Conservation (phyloP, 2,888 invertebrate species). For the Sphaeridia pumilis region DNA sequence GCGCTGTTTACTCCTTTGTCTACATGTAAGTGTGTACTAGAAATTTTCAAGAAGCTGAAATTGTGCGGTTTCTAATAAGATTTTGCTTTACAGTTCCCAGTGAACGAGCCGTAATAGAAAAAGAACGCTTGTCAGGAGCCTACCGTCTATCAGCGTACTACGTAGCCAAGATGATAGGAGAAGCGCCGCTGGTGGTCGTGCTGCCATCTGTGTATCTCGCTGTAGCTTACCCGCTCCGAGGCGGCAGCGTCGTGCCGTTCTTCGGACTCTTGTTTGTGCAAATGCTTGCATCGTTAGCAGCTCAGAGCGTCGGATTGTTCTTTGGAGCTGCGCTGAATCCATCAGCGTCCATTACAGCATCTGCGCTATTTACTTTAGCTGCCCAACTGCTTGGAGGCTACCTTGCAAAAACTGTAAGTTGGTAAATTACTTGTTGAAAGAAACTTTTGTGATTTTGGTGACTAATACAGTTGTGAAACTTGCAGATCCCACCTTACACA, state of each 20-base stretch:
- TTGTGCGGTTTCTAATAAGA: slow-evolving; percentile 7
- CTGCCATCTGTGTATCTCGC: slow-evolving; percentile 62
- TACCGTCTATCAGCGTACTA: slow-evolving; percentile 69
- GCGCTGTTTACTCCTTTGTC: slow-evolving; percentile 64
- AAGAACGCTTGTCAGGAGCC: slow-evolving; percentile 64
- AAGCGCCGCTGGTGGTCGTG: slow-evolving; percentile 60
- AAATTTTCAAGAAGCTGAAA: not conserved
- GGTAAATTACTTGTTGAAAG: too few species aligned
- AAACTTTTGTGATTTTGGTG: not conserved
- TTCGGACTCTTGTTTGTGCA: slow-evolving; percentile 53
- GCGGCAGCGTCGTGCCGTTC: slow-evolving; percentile 51
- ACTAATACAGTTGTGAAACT: not conserved
- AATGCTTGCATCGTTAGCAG: slow-evolving; percentile 33
- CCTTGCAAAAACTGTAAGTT: slow-evolving; percentile 45
- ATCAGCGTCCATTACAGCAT: slow-evolving; percentile 63
- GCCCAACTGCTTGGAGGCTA: slow-evolving; percentile 66
- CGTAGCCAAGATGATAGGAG: slow-evolving; percentile 67
- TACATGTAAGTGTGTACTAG: slow-evolving; percentile 52
- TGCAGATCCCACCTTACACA: slow-evolving; percentile 32
- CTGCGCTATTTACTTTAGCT: slow-evolving; percentile 62
- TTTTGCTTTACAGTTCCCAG: slow-evolving; percentile 58
- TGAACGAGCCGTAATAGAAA: slow-evolving; percentile 65
- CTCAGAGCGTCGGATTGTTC: slow-evolving; percentile 60
- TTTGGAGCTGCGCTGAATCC: slow-evolving; percentile 66
- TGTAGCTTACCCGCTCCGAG: slow-evolving; percentile 65